phyloP scores from a whole-genome alignment of 2,888 invertebrate genomes.

The Megalurothrips usitatus region DNA sequence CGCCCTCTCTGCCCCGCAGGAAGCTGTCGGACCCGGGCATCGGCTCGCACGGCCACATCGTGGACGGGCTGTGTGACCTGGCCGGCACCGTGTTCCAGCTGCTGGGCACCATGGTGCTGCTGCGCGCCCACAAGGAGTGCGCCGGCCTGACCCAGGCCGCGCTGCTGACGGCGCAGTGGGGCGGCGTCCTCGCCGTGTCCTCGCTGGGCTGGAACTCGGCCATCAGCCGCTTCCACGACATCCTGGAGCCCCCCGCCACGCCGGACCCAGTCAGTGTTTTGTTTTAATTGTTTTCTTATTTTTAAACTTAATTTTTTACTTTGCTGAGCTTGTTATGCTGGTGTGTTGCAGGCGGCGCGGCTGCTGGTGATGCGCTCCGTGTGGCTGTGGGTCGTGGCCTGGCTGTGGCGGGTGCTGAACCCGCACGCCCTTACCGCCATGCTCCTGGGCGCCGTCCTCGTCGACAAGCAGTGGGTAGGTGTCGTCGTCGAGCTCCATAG shows the following conservation, averaged over 20 bases:
- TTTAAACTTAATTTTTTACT: neutral
- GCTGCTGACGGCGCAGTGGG: neutral
- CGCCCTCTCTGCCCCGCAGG: neutral
- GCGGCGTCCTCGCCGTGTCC: neutral
- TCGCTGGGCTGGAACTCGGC: constrained; percentile 17
- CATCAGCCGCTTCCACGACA: constrained; percentile 22
- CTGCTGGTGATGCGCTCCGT: constrained; percentile 2
- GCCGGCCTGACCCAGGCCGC: neutral
- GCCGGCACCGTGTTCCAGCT: neutral
- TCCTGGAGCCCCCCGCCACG: neutral
- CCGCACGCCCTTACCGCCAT: constrained; percentile 18
- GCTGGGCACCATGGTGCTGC: constrained; percentile 13
- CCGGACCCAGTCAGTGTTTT: neutral
- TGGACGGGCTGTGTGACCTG: constrained; percentile 15
- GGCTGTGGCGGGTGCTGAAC: constrained; percentile 1
- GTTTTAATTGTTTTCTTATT: too few relatives aligned
- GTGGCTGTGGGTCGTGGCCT: constrained; percentile 11
- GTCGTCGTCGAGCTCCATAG: neutral
- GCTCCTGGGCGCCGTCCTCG: constrained; percentile 17
- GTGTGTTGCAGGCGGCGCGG: neutral
- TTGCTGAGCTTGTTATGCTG: too few relatives aligned
- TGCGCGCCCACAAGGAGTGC: constrained; percentile 15
- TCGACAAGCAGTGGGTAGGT: constrained; percentile 6
- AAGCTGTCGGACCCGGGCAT: constrained; percentile 22
- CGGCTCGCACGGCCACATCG: constrained; percentile 19